A percentile compares a stretch with the other conserved stretches of the same genome.
Evolutionary conservation across 2,888 invertebrate genomes (phyloP).

Genomic region (Eurytoma adleriae): DNA sequence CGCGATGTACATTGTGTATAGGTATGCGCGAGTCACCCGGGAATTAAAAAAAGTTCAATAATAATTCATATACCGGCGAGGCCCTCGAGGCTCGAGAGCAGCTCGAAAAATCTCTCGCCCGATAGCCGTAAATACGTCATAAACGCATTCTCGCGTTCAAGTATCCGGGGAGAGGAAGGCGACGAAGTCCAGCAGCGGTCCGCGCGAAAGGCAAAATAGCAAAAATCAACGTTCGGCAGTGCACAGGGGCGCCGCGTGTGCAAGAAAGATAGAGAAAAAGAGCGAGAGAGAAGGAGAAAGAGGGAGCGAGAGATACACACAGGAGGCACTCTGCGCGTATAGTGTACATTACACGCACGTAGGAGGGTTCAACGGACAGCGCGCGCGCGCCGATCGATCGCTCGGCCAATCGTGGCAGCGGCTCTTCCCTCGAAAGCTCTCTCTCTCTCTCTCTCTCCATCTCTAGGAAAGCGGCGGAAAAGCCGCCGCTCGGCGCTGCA

Average conservation of each 20-base stretch:
- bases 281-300: not conserved
- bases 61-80: no score
- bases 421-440: slow-evolving; percentile 34
- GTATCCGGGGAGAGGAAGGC: no score
- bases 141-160: no score
- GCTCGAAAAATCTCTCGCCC: no score
- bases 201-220: no score
- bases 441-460: slow-evolving; percentile 42
- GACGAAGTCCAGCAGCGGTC: no score
- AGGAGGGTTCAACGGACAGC: slow-evolving; percentile 53
- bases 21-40: no score
- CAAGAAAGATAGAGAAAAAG: not conserved
- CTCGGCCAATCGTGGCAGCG: slow-evolving; percentile 39
- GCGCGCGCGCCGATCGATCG: slow-evolving; percentile 45
- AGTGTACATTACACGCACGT: not conserved
- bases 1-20: no score
- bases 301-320: not conserved
- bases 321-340: not conserved
- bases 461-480: slow-evolving; percentile 39
- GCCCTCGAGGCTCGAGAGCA: no score
- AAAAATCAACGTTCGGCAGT: no score
- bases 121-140: no score
- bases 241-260: not conserved
- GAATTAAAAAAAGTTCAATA: no score
- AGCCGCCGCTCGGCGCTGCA: slow-evolving; percentile 20